A percentile compares a stretch with the other conserved stretches of the same genome.
phyloP scores from a whole-genome alignment of 2,113 vertebrate species.

The Rhombomys opimus region DNA sequence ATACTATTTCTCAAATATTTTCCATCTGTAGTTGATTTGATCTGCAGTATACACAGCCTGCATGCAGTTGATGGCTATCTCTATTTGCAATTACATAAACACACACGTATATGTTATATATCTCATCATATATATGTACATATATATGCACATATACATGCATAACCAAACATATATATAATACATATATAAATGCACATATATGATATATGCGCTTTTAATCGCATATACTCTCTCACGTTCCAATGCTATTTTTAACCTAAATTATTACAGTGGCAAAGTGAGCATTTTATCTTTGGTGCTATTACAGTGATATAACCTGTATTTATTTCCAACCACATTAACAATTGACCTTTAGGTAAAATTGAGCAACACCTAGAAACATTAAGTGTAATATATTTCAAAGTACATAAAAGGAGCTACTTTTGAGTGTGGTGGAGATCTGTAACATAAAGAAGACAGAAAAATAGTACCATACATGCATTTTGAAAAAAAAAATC shows the following conservation, averaged over 20 bases:
- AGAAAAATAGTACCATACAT: no score
- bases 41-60: neutral
- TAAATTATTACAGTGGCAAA: neutral
- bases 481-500: neutral
- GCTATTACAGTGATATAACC: neutral
- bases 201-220: neutral
- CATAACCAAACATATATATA: neutral
- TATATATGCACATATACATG: no score
- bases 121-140: neutral
- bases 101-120: neutral
- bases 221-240: neutral
- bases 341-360: neutral
- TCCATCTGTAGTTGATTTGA: neutral
- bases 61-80: neutral
- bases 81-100: neutral
- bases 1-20: neutral
- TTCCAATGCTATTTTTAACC: neutral
- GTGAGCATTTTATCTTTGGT: neutral
- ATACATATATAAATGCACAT: neutral
- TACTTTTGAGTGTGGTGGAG: neutral
- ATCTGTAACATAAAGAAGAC: neutral
- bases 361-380: neutral
- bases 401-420: neutral
- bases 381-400: neutral
- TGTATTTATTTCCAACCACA: neutral